Evolutionary conservation across 2,888 invertebrate genomes (phyloP).

Genomic region (Myopa tessellatipennis): DNA sequence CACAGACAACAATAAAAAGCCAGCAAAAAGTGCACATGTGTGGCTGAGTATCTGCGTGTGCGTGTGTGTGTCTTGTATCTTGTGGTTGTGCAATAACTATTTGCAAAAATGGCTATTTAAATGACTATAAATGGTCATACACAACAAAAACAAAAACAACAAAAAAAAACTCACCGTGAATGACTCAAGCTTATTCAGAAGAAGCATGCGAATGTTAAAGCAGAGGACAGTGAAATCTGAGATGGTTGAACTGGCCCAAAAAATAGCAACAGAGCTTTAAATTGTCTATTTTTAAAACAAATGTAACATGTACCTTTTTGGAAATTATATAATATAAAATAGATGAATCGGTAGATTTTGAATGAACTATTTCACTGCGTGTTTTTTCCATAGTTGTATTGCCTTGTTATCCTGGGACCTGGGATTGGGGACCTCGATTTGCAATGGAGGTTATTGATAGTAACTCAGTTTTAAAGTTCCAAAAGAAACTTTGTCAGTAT

Average conservation of each 20-base stretch:
- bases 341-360: too few relatives aligned
- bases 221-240: neutral
- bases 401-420: too few relatives aligned
- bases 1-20: slow-evolving; percentile 5
- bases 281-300: neutral
- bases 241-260: neutral
- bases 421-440: too few relatives aligned
- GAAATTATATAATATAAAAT: too few relatives aligned
- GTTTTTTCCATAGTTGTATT: too few relatives aligned
- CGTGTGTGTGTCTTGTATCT: slow-evolving; percentile 32
- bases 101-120: slow-evolving; percentile 61
- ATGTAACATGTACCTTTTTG: neutral
- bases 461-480: too few relatives aligned
- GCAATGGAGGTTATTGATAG: too few relatives aligned
- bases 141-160: slow-evolving; percentile 23
- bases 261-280: neutral
- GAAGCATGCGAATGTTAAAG: neutral
- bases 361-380: too few relatives aligned
- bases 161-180: slow-evolving; percentile 4
- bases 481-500: too few relatives aligned
- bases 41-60: slow-evolving; percentile 11
- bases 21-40: slow-evolving; percentile 29
- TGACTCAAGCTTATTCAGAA: neutral
- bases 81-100: slow-evolving; percentile 61
- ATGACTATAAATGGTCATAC: slow-evolving; percentile 44